Evolutionary conservation across 92 coral and sea anemone species (phyloP).

Genomic region (Ricordea florida): DNA sequence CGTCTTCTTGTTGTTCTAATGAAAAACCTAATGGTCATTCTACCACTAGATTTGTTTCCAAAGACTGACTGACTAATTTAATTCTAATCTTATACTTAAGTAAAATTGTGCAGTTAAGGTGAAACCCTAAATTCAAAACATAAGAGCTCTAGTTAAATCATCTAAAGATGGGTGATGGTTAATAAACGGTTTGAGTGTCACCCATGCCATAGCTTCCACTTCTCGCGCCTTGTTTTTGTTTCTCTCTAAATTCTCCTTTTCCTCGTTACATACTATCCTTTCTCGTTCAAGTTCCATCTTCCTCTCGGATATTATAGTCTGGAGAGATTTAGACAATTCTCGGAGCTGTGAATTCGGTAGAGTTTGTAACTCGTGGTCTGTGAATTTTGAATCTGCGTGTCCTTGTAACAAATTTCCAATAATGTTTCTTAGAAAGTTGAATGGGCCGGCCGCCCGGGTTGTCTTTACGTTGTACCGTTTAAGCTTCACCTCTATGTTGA

Average conservation of each 20-base stretch:
- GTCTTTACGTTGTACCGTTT: slow-evolving; percentile 21
- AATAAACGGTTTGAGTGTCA: slow-evolving; percentile 41
- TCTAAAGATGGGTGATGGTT: slow-evolving; percentile 25
- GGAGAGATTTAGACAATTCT: not conserved
- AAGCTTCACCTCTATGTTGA: slow-evolving; percentile 13
- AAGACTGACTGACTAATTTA: too few relatives aligned
- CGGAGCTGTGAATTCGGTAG: slow-evolving; percentile 14
- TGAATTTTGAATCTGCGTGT: slow-evolving; percentile 14
- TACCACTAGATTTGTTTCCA: too few relatives aligned
- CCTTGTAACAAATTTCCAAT: slow-evolving; percentile 1
- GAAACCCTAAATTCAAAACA: slow-evolving; percentile 3
- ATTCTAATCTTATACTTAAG: too few relatives aligned
- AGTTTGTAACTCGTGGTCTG: not conserved
- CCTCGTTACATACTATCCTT: not conserved
- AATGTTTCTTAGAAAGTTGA: slow-evolving; percentile 15
- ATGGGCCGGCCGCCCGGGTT: not conserved
- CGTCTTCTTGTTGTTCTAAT: too few relatives aligned
- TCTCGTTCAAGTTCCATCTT: slow-evolving; percentile 3
- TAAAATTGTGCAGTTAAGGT: too few relatives aligned
- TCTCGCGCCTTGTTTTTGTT: slow-evolving; percentile 23
- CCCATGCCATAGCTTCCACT: slow-evolving; percentile 44
- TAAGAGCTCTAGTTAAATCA: slow-evolving; percentile 39
- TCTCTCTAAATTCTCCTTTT: not conserved
- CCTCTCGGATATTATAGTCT: not conserved
- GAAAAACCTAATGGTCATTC: too few relatives aligned